Base-by-base conservation (phyloP, 2,888 invertebrate species). In the Glaucopsyche alexis region DNA sequence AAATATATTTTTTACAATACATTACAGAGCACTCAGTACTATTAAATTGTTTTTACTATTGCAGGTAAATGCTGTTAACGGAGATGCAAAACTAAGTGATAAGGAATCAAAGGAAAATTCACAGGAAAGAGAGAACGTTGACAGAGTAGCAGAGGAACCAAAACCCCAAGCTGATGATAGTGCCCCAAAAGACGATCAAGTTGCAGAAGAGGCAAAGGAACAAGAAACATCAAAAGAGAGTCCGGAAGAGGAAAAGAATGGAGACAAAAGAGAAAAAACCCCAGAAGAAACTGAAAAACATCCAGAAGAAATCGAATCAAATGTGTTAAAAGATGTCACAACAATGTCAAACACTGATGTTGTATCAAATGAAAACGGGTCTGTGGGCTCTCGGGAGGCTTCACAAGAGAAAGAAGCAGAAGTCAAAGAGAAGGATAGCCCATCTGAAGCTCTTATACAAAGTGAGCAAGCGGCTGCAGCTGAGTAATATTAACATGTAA, bases 371-470 rank as follows among this genome's bases (percentile, higher is more conserved):
- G 88, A 88, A 79, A 92, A 93, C 81, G 93, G 93, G 50, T 84
- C 88, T 40, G 82, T 81, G 1, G 90, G 91, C 79, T 93, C 93
- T 77, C 91, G 90, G 71, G 91, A 91, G 71, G 85, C 85, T 60
- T 93, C 93, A 49, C 82, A 84, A 45, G 93, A 91, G 74, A 91
- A 89, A 74, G 86, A 88, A 52, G 80, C 76, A 19, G 73, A 80
- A 75, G 80, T 80, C 42, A 87, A 88, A 74, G 81, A 81, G 42
- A 88, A 86, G 76, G 88, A 88, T 29, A 85, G 87, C 75, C 85
- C 87, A 7, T 92, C 93, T 0, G 89, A 90, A 77, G 84, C 87
- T 77, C 84, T 93, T 74, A 91, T 93, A 77, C 82, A 88, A 78
- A 93, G 86, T 78, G 93, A 93, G 81, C 83, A 90, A 80, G 82